A percentile compares a stretch with the other conserved stretches of the same genome.
phyloP scores from a whole-genome alignment of 2,113 vertebrate genomes.

The Sinocyclocheilus rhinocerous region DNA sequence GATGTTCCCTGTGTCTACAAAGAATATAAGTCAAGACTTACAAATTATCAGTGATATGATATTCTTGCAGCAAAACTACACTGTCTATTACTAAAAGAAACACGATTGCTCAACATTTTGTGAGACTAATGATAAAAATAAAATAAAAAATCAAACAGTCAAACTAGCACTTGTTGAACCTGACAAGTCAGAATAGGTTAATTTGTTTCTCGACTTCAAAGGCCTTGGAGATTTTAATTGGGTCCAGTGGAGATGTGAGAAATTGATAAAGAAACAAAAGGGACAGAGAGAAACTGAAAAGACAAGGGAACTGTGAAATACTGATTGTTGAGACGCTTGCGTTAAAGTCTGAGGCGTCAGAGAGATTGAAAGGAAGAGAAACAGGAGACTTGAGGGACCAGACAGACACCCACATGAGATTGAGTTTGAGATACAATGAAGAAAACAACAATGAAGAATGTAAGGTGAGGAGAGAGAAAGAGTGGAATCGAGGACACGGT shows the following conservation, averaged over 20 bases:
- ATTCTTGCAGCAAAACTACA: background rate
- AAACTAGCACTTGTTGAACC: background rate
- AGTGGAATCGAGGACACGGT: conserved; percentile 61
- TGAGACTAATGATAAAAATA: background rate
- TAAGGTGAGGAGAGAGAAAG: conserved; percentile 55
- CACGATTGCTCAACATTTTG: background rate
- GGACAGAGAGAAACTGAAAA: conserved; percentile 39
- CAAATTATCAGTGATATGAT: background rate
- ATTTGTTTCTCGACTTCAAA: conserved; percentile 6
- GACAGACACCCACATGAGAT: background rate
- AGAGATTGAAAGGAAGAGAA: conserved; percentile 1
- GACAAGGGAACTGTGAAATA: background rate
- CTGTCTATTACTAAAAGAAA: background rate
- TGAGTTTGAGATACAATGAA: conserved; percentile 1
- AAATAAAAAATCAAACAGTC: background rate
- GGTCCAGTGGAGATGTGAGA: conserved; percentile 63
- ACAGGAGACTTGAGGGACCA: background rate
- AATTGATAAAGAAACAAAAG: conserved; percentile 68
- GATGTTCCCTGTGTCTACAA: background rate
- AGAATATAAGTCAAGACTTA: background rate
- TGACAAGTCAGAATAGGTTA: conserved; percentile 13
- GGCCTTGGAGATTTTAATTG: background rate
- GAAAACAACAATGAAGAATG: background rate
- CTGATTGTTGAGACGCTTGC: background rate
- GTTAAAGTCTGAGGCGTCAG: background rate